Evolutionary conservation across 2,113 vertebrate species (phyloP), one percentile per base, ranked within the genome.

Genomic region (Mirza zaza): DNA sequence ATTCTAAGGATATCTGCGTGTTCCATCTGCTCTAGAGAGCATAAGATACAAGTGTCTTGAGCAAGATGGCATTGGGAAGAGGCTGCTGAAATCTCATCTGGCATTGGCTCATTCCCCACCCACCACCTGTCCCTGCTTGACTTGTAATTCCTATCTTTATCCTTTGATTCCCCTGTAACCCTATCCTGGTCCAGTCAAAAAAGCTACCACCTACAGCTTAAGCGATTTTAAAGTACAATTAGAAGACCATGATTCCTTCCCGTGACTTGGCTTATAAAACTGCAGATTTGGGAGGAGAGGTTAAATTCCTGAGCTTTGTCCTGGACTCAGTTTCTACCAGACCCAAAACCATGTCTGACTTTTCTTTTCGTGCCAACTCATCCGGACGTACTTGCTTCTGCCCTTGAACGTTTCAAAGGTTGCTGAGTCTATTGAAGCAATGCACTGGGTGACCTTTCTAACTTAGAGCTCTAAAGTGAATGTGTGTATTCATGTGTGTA

Each of bases 101-200:
- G 23, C 6, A 12, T 11, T 83, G 90, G 90, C 39, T 27, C 17
- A 15, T n/a, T 39, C 27, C 70, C 27, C 0, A 50, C 70, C 27
- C 0, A 61, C 87, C 57, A 67, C 70, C 87, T 90, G 70, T 81
- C 59, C 27, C n/a, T 73, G 5, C 84, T 84, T 92, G 83, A 93
- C 8, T 83, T 81, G 36, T 61, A 59, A 85, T 85, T 90, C 59
- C 57, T 52, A 25, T 68, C 52, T 90, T 63, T 90, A 77, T 94
- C 84, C 85, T 87, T 93, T 63, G 45, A 88, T 67, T 87, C 52
- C 25, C 45, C 57, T 59, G 3, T 96, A 88, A 90, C 87, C 76
- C 75, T 55, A 81, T 36, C 70, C 73, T 57, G 52, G 90, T 63
- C 65, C 77, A 80, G 29, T 77, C 61, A 80, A 80, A 83, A 87